Base-by-base conservation (phyloP, 2,113 vertebrate genomes). In the Callochromis pleurospilus region DNA sequence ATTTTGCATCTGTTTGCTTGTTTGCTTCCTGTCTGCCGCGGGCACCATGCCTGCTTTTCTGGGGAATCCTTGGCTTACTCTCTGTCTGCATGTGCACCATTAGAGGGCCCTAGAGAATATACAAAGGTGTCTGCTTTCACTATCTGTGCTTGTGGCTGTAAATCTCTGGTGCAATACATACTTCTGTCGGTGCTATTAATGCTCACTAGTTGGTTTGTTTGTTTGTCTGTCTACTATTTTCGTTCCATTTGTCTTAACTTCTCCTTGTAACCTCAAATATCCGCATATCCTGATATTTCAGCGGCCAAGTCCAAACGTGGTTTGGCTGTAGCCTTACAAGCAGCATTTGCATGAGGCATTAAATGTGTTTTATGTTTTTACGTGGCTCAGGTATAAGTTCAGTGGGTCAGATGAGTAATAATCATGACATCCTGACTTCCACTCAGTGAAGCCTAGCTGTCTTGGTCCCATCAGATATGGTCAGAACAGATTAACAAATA, bases 51-150 rank as follows among this genome's bases (percentile, higher is more conserved):
- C 90, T 33, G 54, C 84, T 84, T 24, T 82, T 89, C 89, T 33
- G 89, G 93, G 90, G 79, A 90, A 90, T 79, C 92, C 92, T 42
- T 81, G 89, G 85, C 86, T 90, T 90, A 60, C 47, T 83, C 81
- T 60, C 83, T 56, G 83, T 62, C 82, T 80, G 75, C 82, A 19
- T 38, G 62, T 47, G 79, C 79, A 73, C 70, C 55, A 47, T 70
- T 81, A 81, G 60, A 26, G 6, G n/a, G 70, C 68, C 82, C 19
- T 9, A 14, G 84, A 86, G 91, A 89, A 86, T 79, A 89, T 29
- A 90, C 92, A 91, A 89, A 91, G 90, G 91, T 92, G 83, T 95
- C 92, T 84, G 54, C 80, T 91, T 94, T 89, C 90, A 88, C 84
- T 79, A 38, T 80, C 79, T 29, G 51, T 84, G 85, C 62, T 70